A percentile compares a stretch with the other conserved stretches of the same genome.
Evolutionary conservation across 2,113 vertebrate genomes (phyloP).

Genomic region (Eupsittula cactorum): DNA sequence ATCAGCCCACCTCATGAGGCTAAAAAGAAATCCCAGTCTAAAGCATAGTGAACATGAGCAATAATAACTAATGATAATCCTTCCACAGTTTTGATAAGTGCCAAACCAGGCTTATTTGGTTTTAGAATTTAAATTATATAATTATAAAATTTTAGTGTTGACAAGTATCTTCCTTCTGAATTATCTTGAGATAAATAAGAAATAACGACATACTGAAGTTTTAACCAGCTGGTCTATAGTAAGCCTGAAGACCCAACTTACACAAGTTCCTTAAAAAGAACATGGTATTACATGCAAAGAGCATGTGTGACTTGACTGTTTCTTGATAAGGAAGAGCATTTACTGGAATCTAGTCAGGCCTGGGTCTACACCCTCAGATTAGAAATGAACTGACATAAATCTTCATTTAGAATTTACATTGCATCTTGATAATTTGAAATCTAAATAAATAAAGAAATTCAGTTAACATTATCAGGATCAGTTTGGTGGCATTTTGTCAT

Average conservation of each 20-base stretch:
- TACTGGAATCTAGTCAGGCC: neutral
- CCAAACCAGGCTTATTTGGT: neutral
- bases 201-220: neutral
- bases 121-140: neutral
- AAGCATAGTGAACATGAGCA: neutral
- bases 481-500: neutral
- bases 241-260: neutral
- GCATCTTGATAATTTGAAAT: neutral
- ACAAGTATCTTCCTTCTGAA: neutral
- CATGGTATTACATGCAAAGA: neutral
- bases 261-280: neutral
- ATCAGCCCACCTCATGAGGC: neutral
- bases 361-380: neutral
- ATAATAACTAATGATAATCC: neutral
- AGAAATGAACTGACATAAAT: neutral
- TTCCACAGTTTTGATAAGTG: neutral
- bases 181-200: neutral
- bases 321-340: neutral
- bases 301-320: neutral
- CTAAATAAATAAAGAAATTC: neutral
- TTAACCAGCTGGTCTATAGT: neutral
- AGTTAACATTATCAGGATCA: neutral
- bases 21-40: neutral
- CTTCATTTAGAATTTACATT: neutral
- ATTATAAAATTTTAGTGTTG: neutral